Evolutionary conservation across 2,113 vertebrate genomes (phyloP), one percentile per base, ranked within the genome.

Genomic region (Formicarius rufipectus): DNA sequence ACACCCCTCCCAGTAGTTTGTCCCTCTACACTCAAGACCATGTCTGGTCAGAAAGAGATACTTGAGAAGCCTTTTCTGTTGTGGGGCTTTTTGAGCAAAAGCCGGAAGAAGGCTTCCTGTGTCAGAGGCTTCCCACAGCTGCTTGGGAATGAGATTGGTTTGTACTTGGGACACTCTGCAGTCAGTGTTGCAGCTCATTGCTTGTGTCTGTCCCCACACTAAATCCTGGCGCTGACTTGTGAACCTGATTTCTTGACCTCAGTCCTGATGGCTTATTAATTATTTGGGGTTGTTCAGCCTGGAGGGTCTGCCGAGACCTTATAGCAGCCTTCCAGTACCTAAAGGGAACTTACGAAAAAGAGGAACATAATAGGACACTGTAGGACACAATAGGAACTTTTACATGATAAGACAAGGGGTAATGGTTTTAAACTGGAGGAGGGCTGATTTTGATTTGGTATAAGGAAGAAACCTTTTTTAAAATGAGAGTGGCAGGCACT

Each of bases 261-360:
- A 52, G n/a, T 12, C 15, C 27, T 86, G 33, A 47, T 7, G 10
- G 7, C 27, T 85, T 72, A 10, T 19, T 39, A n/a, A 9, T 83
- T 62, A 27, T 42, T 69, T 62, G 30, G 16, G 30, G 31, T 55
- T 69, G 9, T 35, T 83, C 55, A 69, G 11, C 21, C 35, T 37
- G 56, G 31, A 37, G 14, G 5, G 12, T 63, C 0, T 0, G 17
- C 30, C 10, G 9, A 67, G 6, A 47, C 12, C n/a, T 55, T 49
- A 27, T 3, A 76, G 47, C 30, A 62, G 35, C 35, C 71, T 62
- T 69, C 18, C 30, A 42, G 71, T 47, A 27, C n/a, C 27, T 62
- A 49, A 55, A 69, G 18, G 6, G 8, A 83, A 27, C 22, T 27
- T 69, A 13, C 3, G 2, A 35, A 55, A 42, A 68, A 35, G 20